Evolutionary conservation across 2,888 invertebrate genomes (phyloP).

Genomic region (Neoascia interrupta): DNA sequence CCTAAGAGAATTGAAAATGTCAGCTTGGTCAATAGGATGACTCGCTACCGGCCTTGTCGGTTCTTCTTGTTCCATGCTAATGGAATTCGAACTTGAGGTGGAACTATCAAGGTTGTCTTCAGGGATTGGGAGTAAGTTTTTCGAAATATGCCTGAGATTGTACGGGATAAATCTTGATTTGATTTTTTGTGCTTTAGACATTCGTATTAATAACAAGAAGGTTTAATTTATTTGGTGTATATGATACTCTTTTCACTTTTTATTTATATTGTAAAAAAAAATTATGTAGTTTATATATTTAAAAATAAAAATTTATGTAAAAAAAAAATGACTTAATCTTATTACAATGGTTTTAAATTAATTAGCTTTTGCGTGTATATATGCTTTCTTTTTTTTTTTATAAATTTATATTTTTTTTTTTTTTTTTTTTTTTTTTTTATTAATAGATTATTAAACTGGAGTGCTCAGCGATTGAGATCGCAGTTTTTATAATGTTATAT

Average conservation of each 20-base stretch:
- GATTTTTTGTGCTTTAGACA: neutral
- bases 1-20: neutral
- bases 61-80: neutral
- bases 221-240: too few relatives aligned
- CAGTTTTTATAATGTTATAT: neutral
- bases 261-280: too few relatives aligned
- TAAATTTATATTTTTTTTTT: neutral
- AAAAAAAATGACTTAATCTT: too few relatives aligned
- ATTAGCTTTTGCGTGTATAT: too few relatives aligned
- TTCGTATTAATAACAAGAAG: neutral
- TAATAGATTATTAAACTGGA: slow-evolving; percentile 2
- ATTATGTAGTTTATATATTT: neutral
- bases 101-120: neutral
- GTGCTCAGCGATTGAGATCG: too few relatives aligned
- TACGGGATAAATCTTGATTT: slow-evolving; percentile 1
- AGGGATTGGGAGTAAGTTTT: neutral
- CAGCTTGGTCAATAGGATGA: neutral
- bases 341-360: too few relatives aligned
- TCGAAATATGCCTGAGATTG: neutral
- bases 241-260: too few relatives aligned
- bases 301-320: neutral
- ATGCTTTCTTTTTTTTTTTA: neutral
- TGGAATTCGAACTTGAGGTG: neutral
- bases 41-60: neutral
- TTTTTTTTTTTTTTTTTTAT: neutral